Conservation (phyloP, 92 coral and sea anemone species). For the Paramuricea clavata region DNA sequence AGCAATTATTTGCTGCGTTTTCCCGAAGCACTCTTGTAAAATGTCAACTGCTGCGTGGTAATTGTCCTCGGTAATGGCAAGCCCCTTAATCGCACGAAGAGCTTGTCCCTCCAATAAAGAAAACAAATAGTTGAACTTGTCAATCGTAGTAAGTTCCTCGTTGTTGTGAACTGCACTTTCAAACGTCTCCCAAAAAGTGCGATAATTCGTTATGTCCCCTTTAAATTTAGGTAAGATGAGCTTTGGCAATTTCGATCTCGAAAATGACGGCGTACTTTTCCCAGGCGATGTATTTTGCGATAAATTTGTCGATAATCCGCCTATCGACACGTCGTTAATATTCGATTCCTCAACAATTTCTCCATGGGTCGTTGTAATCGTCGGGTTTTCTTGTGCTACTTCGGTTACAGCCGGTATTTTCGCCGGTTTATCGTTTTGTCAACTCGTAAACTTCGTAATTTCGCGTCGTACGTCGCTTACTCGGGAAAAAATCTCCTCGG, state of each 20-base stretch:
- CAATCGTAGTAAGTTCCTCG: conserved; percentile 29
- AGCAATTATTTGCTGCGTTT: conserved; percentile 12
- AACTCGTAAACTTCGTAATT: neutral
- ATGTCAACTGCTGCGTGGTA: conserved; percentile 33
- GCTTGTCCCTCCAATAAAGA: conserved; percentile 30
- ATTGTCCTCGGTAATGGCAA: conserved; percentile 8
- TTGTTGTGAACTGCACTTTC: conserved; percentile 32
- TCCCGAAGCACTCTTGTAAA: conserved; percentile 19
- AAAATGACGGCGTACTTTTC: neutral
- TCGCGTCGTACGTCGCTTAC: neutral
- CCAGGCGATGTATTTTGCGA: neutral
- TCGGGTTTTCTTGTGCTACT: neutral
- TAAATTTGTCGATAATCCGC: neutral
- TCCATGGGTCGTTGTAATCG: neutral
- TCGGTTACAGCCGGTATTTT: neutral
- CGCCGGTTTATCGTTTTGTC: neutral
- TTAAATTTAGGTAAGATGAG: conserved; percentile 32
- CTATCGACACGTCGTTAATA: neutral
- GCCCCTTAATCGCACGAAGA: conserved; percentile 5
- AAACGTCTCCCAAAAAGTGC: conserved; percentile 24
- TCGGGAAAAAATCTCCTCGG: neutral
- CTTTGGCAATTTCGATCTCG: conserved; percentile 15
- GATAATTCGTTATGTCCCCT: conserved; percentile 16
- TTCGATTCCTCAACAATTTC: neutral
- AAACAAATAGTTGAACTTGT: conserved; percentile 44